Base-by-base conservation (phyloP, 1,140 invertebrate genomes). In the Drosophila nikananu region DNA sequence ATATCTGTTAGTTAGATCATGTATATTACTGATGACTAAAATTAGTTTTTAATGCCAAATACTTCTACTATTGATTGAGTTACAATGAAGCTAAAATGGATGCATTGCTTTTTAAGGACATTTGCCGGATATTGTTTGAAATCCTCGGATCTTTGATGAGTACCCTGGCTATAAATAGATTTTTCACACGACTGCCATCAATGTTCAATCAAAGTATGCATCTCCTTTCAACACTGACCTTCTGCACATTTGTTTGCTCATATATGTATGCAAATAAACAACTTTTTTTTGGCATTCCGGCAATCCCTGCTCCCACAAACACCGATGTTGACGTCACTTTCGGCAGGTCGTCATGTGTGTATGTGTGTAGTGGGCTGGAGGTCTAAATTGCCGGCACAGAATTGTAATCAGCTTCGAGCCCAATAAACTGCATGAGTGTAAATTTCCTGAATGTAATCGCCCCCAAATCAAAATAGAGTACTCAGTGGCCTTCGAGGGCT, bases 361-460 rank as follows among this genome's bases (percentile, higher is more conserved):
- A 17, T n/a, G 17, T 46, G 52, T 49, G 37, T 58, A 17, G 52
- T 59, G 37, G 39, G 44, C 41, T 57, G 60, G 35, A 37, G 21
- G 35, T 57, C 35, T 42, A 71, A 71, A 89, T 89, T 83, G 72
- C 72, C 84, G 83, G 82, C 68, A 84, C 63, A 65, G 49, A 46
- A 80, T 68, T 81, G 67, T 87, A 81, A 89, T 87, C 83, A 87
- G 81, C 63, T 87, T 58, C 39, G 64, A 63, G 77, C 66, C 65
- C 42, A 80, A 63, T 81, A 80, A 72, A 59, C 65, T 71, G 82
- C 60, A 55, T 54, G 72, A 89, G 77, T 89, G 77, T 76, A 78
- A 80, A 87, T 83, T 87, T 89, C 84, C 84, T 89, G 84, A 75
- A 75, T 60, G 81, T 83, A 86, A 77, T 87, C 77, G 52, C 48